phyloP scores from a whole-genome alignment of 2,797 vertebrate species.

The Pelochelys cantorii region DNA sequence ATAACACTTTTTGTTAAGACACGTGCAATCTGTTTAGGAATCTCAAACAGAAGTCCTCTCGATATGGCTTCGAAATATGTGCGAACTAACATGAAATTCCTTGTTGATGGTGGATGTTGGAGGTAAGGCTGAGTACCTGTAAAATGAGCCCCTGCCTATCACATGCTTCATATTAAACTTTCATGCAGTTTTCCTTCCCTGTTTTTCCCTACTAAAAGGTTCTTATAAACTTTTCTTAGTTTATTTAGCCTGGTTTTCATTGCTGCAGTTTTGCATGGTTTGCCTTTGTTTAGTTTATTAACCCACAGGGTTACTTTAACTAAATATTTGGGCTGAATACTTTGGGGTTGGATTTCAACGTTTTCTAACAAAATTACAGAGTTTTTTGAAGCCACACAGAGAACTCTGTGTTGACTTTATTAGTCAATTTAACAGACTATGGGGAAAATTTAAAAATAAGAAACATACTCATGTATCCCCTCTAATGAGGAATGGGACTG shows the following conservation, averaged over 20 bases:
- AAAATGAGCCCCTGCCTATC: slow-evolving; percentile 79
- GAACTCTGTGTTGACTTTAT: slow-evolving; percentile 85
- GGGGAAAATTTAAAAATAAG: slow-evolving; percentile 74
- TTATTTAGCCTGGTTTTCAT: slow-evolving; percentile 99
- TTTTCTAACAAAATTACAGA: slow-evolving; percentile 88
- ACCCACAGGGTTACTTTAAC: slow-evolving; percentile 96
- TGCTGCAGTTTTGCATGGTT: slow-evolving; percentile 96
- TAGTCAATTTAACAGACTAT: slow-evolving; percentile 84
- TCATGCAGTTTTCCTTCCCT: slow-evolving; percentile 83
- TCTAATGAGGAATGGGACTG: slow-evolving; percentile 40
- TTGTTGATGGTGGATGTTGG: background rate
- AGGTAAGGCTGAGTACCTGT: slow-evolving; percentile 72
- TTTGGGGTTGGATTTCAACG: slow-evolving; percentile 89
- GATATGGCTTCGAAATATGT: slow-evolving; percentile 33
- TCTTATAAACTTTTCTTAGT: slow-evolving; percentile 96
- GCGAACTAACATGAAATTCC: slow-evolving; percentile 34
- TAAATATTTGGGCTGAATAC: slow-evolving; percentile 93
- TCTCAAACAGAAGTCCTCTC: background rate
- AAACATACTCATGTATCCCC: slow-evolving; percentile 70
- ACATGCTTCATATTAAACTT: slow-evolving; percentile 94
- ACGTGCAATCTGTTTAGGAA: background rate
- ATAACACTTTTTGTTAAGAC: slow-evolving; percentile 7
- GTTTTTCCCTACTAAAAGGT: slow-evolving; percentile 82
- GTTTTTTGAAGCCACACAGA: slow-evolving; percentile 86
- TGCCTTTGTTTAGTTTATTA: slow-evolving; percentile 99